Evolutionary conservation across 2,888 invertebrate species (phyloP), one percentile per base, ranked within the genome.

Genomic region (Artemia sp.): DNA sequence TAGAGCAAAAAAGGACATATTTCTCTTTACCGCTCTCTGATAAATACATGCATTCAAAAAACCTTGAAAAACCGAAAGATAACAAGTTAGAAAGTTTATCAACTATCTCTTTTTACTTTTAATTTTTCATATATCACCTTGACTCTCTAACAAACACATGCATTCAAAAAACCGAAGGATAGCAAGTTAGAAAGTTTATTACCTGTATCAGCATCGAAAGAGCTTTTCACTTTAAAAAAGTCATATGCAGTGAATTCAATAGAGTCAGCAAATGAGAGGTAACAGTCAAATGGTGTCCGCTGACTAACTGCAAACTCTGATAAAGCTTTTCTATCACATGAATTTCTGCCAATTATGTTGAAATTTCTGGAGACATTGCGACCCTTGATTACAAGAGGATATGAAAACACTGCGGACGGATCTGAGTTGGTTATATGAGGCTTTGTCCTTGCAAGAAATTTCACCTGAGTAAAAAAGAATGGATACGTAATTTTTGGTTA

Each of bases 401-500:
- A 58, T 58, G 64, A 19, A 1, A 58, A 10, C 64, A 58, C 64
- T 9, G 64, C 24, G 8, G n/a, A 19, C 9, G 64, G 10, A 24
- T 58, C 64, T 8, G 64, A n/a, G 24, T 58, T 24, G 8, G 64
- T 58, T n/a, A 58, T 8, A 24, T 58, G 24, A 24, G 12, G 9
- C 14, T 24, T n/a, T 2, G 64, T n/a, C 14, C 8, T 58, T n/a
- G 64, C n/a, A n/a, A 58, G 14, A 58, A 58, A 58, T 58, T 58
- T 24, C 14, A 58, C 64, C 64, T 58, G 64, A 58, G 24, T n/a
- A 58, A 58, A 53, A 53, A 53, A 53, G 14, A 53, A 53, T 14
- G 1, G 8, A 5, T 6, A 38, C 38, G 38, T 38, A 38, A 38
- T 5, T 38, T 6, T 38, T 38, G 38, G 38, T 38, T 38, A 38